These are phyloP conservation scores for Nymphalis polychloros DNA, from an alignment of 2,888 invertebrate genomes.

Conservation along the genomic window DNA sequence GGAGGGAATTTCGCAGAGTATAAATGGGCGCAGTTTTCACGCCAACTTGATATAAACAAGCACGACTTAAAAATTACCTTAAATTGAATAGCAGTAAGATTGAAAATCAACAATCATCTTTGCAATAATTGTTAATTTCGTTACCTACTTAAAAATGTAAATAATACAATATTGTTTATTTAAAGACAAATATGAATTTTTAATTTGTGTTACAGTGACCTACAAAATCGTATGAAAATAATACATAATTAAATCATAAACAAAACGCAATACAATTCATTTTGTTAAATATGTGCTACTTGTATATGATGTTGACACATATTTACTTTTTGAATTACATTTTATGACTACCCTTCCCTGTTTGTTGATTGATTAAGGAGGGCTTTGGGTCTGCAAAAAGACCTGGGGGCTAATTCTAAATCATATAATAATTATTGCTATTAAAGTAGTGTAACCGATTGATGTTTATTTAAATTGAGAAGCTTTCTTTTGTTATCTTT, in stretches of 20 bases:
- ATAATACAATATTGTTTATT: slow-evolving; percentile 7
- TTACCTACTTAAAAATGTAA: slow-evolving; percentile 5
- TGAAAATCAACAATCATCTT: background rate
- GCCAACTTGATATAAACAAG: background rate
- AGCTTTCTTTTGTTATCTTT: too few species aligned
- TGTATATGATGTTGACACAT: too few species aligned
- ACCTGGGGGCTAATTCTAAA: too few species aligned
- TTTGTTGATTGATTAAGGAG: too few species aligned
- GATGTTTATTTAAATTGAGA: too few species aligned
- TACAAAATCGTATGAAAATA: background rate
- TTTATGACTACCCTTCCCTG: too few species aligned
- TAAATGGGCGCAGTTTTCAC: slow-evolving; percentile 22
- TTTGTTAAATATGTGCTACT: too few species aligned
- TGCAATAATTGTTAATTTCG: slow-evolving; percentile 12
- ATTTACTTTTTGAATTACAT: too few species aligned
- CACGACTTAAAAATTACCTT: background rate
- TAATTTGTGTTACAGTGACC: background rate
- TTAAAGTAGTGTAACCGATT: too few species aligned
- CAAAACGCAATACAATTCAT: too few species aligned
- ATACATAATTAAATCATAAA: background rate
- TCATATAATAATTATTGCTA: too few species aligned
- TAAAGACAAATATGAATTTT: background rate
- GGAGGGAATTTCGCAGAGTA: slow-evolving; percentile 2
- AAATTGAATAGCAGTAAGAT: background rate
- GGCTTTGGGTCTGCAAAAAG: too few species aligned